A percentile compares a stretch with the other conserved stretches of the same genome.
Conservation (phyloP, 2,888 invertebrate genomes). For the Abscondita cerata region DNA sequence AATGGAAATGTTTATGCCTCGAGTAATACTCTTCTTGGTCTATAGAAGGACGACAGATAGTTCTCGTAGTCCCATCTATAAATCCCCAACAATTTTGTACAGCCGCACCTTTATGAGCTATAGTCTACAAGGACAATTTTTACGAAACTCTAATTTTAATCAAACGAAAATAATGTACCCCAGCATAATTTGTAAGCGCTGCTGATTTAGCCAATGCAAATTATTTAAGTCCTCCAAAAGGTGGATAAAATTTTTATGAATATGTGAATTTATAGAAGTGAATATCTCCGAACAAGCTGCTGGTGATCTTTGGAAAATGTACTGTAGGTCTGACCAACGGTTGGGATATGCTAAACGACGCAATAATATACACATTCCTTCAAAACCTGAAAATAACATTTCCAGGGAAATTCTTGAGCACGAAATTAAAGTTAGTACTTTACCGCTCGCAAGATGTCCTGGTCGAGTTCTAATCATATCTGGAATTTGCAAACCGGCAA, state of each 20-base stretch:
- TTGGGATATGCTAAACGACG: conserved; percentile 1
- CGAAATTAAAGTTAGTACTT: too few species aligned
- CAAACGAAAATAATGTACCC: not conserved
- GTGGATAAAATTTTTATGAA: not conserved
- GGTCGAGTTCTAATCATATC: not conserved
- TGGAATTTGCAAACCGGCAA: not conserved
- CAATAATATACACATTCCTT: not conserved
- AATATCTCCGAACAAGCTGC: not conserved
- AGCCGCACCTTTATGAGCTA: conserved; percentile 27
- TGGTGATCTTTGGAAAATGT: not conserved
- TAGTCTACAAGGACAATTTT: conserved; percentile 12
- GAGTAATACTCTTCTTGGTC: conserved; percentile 35
- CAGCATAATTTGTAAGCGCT: not conserved
- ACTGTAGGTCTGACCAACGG: not conserved
- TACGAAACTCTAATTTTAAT: too few species aligned
- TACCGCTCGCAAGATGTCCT: not conserved
- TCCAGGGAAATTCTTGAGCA: too few species aligned
- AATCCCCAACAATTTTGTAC: conserved; percentile 36
- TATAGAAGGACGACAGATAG: conserved; percentile 33
- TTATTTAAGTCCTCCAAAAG: not conserved
- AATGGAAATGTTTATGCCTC: conserved; percentile 35
- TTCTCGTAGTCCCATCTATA: conserved; percentile 35
- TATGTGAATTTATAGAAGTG: not conserved
- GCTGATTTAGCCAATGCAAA: not conserved
- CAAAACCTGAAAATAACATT: too few species aligned